These are phyloP conservation scores for Trichoplax adhaerens DNA, from an alignment of 37 sponge, comb jelly and placozoan species.

Conservation along the genomic window DNA sequence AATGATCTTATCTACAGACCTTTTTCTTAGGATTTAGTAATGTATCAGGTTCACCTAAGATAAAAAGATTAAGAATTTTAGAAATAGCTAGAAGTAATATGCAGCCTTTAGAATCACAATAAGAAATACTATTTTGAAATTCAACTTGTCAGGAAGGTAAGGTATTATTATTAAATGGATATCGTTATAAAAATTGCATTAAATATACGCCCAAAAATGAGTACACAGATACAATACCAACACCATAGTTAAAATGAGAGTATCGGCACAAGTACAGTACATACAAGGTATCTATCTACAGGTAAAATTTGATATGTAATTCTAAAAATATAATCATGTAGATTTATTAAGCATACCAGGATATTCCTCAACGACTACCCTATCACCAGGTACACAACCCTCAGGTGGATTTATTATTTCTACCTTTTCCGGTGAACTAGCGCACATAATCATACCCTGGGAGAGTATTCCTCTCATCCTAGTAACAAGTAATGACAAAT, in stretches of 20 bases:
- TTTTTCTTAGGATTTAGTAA: conserved; percentile 90
- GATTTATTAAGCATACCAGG: conserved; percentile 14
- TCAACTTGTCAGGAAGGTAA: no score
- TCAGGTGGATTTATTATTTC: conserved; percentile 79
- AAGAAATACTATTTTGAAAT: no score
- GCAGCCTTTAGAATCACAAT: no score
- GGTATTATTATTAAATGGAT: no score
- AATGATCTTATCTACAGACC: conserved; percentile 20
- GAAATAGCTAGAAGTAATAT: no score
- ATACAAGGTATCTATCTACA: background rate
- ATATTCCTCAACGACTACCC: conserved; percentile 64
- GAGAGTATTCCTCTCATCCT: conserved; percentile 82
- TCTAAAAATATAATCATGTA: no score
- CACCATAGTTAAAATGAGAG: background rate
- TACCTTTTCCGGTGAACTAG: conserved; percentile 28
- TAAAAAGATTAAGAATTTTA: background rate
- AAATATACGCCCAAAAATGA: no score
- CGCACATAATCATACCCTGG: conserved; percentile 97
- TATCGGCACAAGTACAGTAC: background rate
- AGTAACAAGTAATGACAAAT: background rate
- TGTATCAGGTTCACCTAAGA: conserved; percentile 61
- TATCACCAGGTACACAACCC: conserved; percentile 66
- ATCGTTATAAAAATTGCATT: no score
- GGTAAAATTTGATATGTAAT: no score
- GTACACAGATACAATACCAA: background rate